Evolutionary conservation across 2,888 invertebrate species (phyloP).

Genomic region (Rhimphoctona megacephalus): DNA sequence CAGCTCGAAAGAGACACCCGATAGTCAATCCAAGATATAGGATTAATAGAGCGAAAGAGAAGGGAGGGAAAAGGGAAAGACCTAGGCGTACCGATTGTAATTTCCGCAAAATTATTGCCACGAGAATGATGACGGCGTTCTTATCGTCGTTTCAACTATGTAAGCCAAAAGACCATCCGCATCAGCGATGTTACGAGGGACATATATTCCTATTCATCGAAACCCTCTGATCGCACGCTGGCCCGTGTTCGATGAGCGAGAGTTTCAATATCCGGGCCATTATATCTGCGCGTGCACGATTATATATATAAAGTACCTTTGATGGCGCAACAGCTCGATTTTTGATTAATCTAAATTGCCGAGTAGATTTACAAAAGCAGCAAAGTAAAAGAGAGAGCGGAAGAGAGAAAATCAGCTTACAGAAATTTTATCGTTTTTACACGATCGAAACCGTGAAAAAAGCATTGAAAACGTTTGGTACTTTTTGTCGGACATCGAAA

Average conservation of each 20-base stretch:
- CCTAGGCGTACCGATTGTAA: conserved; percentile 44
- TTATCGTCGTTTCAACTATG: conserved; percentile 47
- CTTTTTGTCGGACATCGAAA: neutral
- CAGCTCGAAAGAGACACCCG: neutral
- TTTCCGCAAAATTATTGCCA: conserved; percentile 67
- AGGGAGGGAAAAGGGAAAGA: neutral
- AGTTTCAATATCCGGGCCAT: conserved; percentile 65
- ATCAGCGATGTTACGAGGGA: conserved; percentile 48
- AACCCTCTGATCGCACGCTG: conserved; percentile 9
- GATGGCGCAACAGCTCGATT: conserved; percentile 30
- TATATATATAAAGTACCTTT: conserved; percentile 17
- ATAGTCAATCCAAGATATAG: conserved; percentile 15
- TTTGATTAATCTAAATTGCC: conserved; percentile 59
- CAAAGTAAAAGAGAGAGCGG: neutral
- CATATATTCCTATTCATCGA: conserved; percentile 46
- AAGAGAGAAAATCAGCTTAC: neutral
- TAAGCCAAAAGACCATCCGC: conserved; percentile 30
- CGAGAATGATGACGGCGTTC: conserved; percentile 41
- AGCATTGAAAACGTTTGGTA: neutral
- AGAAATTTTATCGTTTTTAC: neutral
- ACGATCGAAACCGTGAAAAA: neutral
- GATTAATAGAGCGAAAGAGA: conserved; percentile 19
- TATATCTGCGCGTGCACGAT: conserved; percentile 44
- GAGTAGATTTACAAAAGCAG: conserved; percentile 16
- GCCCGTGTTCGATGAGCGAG: conserved; percentile 34